Base-by-base conservation (phyloP, 2,113 vertebrate genomes). In the Lagopus muta region DNA sequence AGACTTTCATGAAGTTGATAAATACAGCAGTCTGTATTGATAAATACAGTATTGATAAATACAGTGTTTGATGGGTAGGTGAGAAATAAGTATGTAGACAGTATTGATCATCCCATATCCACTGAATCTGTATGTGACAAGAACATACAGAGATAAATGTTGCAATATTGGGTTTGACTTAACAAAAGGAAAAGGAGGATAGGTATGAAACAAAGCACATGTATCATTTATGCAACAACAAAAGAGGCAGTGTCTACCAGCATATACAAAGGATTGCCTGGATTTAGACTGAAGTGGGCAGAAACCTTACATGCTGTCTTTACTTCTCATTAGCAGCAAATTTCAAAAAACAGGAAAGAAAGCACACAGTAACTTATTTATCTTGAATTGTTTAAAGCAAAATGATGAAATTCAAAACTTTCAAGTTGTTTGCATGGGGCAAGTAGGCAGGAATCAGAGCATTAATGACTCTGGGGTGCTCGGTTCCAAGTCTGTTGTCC, bases 401-500 rank as follows among this genome's bases (percentile, higher is more conserved):
- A 80, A 55, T 42, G 36, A 47, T 4, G 52, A 54, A 86, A 62
- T 57, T 21, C 6, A 28, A 67, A 88, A 5, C 13, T 60, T 81
- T 27, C 48, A 5, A 13, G 43, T 82, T 83, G 19, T 70, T 50
- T 75, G 20, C 16, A 43, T 18, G 6, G 79, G 8, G 19, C 11
- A 70, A 76, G 15, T n/a, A 58, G 61, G 21, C 11, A 70, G 55
- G 55, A 66, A 38, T 25, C 0, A 0, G 34, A 70, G 40, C 15
- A 28, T 4, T 80, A 34, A 69, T 34, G 48, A 21, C 61, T 76
- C 74, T 34, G 70, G 76, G 52, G 15, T 45, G 36, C 48, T 66
- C 72, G 13, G 15, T 85, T 76, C 50, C 45, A 80, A 70, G 40
- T 42, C 43, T 7, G 2, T 12, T 52, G 7, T 40, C 10, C 50